These are phyloP conservation scores for Noctuana brunneofusca DNA, from an alignment of 2,888 invertebrate species.

Conservation along the genomic window DNA sequence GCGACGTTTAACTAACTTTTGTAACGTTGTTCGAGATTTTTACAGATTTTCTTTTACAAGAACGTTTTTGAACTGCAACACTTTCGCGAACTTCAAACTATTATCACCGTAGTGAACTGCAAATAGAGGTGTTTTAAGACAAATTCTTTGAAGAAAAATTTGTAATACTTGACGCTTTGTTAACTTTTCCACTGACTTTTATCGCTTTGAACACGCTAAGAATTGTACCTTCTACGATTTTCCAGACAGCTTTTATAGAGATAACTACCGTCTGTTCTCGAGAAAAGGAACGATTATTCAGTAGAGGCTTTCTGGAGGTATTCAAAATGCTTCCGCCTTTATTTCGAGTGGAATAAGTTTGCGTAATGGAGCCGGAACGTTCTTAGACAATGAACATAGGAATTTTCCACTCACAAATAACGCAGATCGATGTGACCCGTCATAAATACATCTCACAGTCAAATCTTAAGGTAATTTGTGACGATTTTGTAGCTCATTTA, in stretches of 20 bases:
- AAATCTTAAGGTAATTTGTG: slow-evolving; percentile 81
- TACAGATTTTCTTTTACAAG: slow-evolving; percentile 33
- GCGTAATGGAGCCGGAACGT: slow-evolving; percentile 24
- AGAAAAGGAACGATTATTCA: slow-evolving; percentile 26
- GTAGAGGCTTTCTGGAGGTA: slow-evolving; percentile 9
- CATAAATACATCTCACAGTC: slow-evolving; percentile 79
- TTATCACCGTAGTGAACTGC: slow-evolving; percentile 23
- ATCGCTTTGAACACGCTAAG: slow-evolving; percentile 30
- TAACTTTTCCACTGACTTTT: slow-evolving; percentile 30
- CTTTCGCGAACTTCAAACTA: slow-evolving; percentile 21
- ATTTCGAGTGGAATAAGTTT: slow-evolving; percentile 24
- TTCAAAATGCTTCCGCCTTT: slow-evolving; percentile 16
- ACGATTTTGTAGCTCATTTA: slow-evolving; percentile 79
- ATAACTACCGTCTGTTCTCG: slow-evolving; percentile 26
- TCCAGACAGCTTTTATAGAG: slow-evolving; percentile 19
- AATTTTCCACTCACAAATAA: slow-evolving; percentile 66
- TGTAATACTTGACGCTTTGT: slow-evolving; percentile 32
- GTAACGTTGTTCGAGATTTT: slow-evolving; percentile 42
- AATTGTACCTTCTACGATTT: slow-evolving; percentile 19
- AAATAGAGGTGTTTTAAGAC: slow-evolving; percentile 27
- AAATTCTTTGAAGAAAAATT: slow-evolving; percentile 30
- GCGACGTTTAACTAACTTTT: slow-evolving; percentile 47
- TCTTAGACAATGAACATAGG: slow-evolving; percentile 39
- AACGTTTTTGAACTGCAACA: slow-evolving; percentile 12
- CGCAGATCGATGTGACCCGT: slow-evolving; percentile 53